Evolutionary conservation across 2,888 invertebrate species (phyloP).

Genomic region (Mythimna lalbum): DNA sequence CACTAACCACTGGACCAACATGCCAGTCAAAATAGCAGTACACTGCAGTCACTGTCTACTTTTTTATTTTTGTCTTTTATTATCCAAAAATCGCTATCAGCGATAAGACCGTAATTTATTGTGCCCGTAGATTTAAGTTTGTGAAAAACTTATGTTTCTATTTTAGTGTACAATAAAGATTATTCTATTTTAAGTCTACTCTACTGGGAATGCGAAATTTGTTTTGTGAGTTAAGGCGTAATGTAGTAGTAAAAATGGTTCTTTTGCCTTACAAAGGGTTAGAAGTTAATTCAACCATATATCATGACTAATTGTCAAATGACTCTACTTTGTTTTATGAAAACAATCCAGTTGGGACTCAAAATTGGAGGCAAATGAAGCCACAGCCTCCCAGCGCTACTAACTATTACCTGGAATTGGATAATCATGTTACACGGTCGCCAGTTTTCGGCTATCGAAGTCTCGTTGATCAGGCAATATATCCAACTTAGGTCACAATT

Average conservation of each 20-base stretch:
- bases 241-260: background rate
- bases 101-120: no score
- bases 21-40: no score
- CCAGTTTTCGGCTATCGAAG: slow-evolving; percentile 9
- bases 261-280: background rate
- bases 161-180: no score
- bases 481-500: background rate
- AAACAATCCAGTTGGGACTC: background rate
- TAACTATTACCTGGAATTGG: slow-evolving; percentile 5
- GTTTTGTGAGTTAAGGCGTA: background rate
- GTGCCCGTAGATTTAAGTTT: no score
- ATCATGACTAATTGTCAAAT: background rate
- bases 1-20: no score
- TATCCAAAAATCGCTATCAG: no score
- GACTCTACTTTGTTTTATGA: background rate
- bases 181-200: no score
- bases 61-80: no score
- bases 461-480: slow-evolving; percentile 16
- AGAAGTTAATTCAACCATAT: background rate
- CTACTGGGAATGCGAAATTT: background rate
- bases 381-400: background rate
- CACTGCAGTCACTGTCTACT: no score
- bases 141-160: no score
- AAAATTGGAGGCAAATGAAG: slow-evolving; percentile 4
- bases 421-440: slow-evolving; percentile 32